Conservation (phyloP, 2,797 vertebrate species). For the Euthynnus affinis region DNA sequence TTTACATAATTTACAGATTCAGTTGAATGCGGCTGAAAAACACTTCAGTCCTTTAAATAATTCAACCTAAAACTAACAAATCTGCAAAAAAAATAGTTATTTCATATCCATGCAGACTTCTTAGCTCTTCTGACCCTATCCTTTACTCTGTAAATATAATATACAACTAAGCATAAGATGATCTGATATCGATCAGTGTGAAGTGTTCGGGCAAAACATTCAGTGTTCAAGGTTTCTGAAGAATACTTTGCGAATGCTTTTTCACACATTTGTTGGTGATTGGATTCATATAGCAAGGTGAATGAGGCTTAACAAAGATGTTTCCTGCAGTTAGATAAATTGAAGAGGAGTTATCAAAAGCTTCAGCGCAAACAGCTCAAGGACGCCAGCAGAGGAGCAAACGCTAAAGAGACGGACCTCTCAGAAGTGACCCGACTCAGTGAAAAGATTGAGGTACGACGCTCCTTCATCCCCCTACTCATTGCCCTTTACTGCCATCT, state of each 20-base stretch:
- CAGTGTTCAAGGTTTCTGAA: background rate
- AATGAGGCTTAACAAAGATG: background rate
- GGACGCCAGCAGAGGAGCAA: conserved; percentile 81
- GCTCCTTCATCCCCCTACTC: background rate
- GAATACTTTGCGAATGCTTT: background rate
- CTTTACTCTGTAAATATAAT: no score
- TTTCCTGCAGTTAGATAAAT: conserved; percentile 86
- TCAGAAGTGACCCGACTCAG: conserved; percentile 86
- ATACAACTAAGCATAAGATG: background rate
- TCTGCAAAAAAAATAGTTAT: background rate
- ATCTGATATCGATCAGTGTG: background rate
- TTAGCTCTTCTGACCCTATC: no score
- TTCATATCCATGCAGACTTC: background rate
- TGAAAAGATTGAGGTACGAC: conserved; percentile 88
- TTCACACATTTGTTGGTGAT: no score
- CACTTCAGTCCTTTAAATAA: background rate
- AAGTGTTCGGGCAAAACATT: background rate
- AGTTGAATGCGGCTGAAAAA: no score
- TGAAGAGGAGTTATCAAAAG: conserved; percentile 95
- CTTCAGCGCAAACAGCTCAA: conserved; percentile 91
- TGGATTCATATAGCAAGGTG: background rate
- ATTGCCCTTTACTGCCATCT: conserved; percentile 16
- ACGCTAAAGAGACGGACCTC: conserved; percentile 77
- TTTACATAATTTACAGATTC: background rate
- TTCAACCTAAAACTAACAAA: background rate